phyloP scores from a whole-genome alignment of 2,797 vertebrate genomes.

The Myiothlypis coronata region DNA sequence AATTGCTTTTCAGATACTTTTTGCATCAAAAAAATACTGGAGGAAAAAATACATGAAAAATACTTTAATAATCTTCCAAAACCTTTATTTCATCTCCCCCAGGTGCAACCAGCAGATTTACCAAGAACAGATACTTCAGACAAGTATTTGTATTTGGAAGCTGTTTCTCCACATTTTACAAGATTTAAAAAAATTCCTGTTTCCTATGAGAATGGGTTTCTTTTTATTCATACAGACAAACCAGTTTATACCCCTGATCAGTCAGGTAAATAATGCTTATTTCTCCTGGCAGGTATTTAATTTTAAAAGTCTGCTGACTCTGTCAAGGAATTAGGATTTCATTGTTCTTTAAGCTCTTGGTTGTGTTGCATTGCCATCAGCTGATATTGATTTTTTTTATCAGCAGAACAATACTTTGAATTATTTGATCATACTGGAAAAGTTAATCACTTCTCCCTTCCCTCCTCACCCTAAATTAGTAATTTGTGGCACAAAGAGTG shows the following conservation, averaged over 20 bases:
- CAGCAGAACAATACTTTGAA: background rate
- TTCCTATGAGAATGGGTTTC: slow-evolving; percentile 84
- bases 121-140: slow-evolving; percentile 17
- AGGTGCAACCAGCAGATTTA: slow-evolving; percentile 75
- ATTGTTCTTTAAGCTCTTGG: background rate
- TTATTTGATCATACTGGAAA: background rate
- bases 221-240: slow-evolving; percentile 93
- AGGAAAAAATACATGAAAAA: background rate
- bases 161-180: slow-evolving; percentile 78
- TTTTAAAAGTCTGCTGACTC: background rate
- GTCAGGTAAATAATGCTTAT: slow-evolving; percentile 67
- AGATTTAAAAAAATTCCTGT: slow-evolving; percentile 75
- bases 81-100: background rate
- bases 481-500: background rate
- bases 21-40: background rate
- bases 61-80: background rate
- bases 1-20: background rate
- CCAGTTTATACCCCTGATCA: slow-evolving; percentile 87
- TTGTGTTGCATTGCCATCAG: background rate
- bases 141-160: slow-evolving; percentile 79
- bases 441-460: background rate
- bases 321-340: background rate
- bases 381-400: background rate
- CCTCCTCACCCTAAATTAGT: background rate
- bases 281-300: background rate